A percentile compares a stretch with the other conserved stretches of the same genome.
Conservation (phyloP, 2,888 invertebrate genomes). For the Ferdinandea cuprea region DNA sequence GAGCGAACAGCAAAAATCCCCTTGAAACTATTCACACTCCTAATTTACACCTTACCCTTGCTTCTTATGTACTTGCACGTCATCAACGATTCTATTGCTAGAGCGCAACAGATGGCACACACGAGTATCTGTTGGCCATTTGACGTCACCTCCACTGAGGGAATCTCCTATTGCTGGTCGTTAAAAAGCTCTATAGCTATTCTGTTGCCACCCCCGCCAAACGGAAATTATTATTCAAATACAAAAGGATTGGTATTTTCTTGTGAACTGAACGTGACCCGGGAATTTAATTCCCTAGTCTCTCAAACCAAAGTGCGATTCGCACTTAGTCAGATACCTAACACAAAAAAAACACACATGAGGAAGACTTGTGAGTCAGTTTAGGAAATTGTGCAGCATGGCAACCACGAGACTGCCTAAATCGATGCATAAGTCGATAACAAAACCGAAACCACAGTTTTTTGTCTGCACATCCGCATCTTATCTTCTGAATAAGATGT, state of each 20-base stretch:
- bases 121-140: background rate
- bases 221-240: constrained; percentile 14
- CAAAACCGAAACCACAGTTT: constrained; percentile 20
- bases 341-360: no score
- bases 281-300: background rate
- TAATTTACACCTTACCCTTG: constrained; percentile 1
- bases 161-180: constrained; percentile 31
- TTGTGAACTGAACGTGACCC: background rate
- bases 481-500: constrained; percentile 22
- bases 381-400: background rate
- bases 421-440: background rate
- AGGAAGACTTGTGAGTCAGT: constrained; percentile 18
- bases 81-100: background rate
- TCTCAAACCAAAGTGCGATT: constrained; percentile 7
- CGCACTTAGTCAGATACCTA: constrained; percentile 36
- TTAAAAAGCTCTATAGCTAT: constrained; percentile 2
- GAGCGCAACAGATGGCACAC: constrained; percentile 11
- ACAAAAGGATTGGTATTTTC: constrained; percentile 5
- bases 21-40: background rate
- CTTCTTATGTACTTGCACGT: background rate
- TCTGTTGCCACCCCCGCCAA: constrained; percentile 11
- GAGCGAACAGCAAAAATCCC: constrained; percentile 17
- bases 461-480: constrained; percentile 5
- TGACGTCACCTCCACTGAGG: constrained; percentile 29
- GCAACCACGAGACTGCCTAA: constrained; percentile 14